Evolutionary conservation across 2,797 vertebrate genomes (phyloP).

Genomic region (Synanceia verrucosa): DNA sequence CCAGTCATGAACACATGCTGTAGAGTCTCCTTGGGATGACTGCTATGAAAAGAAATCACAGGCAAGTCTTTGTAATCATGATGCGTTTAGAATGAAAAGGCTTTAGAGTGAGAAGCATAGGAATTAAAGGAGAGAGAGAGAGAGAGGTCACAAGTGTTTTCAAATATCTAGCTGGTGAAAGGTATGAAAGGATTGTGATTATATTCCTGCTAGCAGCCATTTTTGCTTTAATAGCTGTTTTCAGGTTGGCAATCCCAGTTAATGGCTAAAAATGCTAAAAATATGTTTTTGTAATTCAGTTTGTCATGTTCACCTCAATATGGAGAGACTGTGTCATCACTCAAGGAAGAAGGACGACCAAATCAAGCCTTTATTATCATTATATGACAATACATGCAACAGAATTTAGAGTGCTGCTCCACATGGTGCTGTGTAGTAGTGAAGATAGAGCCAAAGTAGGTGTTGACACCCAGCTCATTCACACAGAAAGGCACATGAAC

Average conservation of each 20-base stretch:
- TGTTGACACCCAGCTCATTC: not conserved
- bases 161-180: conserved; percentile 26
- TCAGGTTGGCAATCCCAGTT: not conserved
- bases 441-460: not conserved
- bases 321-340: not conserved
- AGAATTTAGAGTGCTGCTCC: no score
- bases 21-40: conserved; percentile 42
- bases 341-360: not conserved
- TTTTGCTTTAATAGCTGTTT: conserved; percentile 13
- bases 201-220: not conserved
- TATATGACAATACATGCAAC: no score
- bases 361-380: no score
- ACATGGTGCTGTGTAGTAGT: no score
- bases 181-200: conserved; percentile 14
- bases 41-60: conserved; percentile 56
- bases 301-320: not conserved
- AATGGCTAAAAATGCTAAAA: conserved; percentile 5
- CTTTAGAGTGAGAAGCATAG: conserved; percentile 33
- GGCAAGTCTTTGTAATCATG: conserved; percentile 54
- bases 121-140: conserved; percentile 38
- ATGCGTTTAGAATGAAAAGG: conserved; percentile 53
- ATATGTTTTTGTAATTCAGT: not conserved
- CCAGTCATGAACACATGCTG: conserved; percentile 61
- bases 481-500: not conserved
- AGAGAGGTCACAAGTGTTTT: conserved; percentile 52